Evolutionary conservation across 2,113 vertebrate genomes (phyloP), one percentile per base, ranked within the genome.

Genomic region (Actenoides hombroni): DNA sequence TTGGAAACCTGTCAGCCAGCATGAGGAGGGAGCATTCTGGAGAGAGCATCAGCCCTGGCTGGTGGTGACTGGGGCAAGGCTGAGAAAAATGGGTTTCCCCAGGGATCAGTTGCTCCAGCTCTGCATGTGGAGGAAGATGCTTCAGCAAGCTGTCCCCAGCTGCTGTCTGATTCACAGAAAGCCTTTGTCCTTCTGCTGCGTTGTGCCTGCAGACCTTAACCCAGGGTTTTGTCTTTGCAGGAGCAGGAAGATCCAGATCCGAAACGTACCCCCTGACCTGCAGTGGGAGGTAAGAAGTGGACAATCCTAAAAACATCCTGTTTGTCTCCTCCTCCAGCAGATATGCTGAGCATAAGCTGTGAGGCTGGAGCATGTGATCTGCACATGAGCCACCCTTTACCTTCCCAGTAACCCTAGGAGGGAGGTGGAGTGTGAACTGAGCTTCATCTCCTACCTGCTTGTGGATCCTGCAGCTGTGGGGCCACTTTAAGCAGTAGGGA

Each of bases 201-300:
- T 60, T 8, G 1, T 65, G 33, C 44, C 67, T 57, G 51, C 68
- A 86, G 42, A 56, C 53, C 48, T 24, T 40, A 35, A 92, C 82
- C 31, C 26, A 1, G 88, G 70, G 37, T 93, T 95, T 95, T 97
- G 26, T 97, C 81, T 94, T 97, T 78, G 97, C 98, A 99, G 99
- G 98, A 99, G 99, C 98, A 98, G 99, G 94, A 99, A 99, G 98
- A 99, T 99, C 97, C 99, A 99, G 98, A 99, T 99, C 97, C 98
- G 99, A 97, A 99, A 99, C 97, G 99, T 99, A 95, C 99, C 99
- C 28, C 99, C 99, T 86, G 98, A 99, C 98, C 98, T 99, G 86
- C 99, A 99, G 97, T 99, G 99, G 99, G 99, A 99, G 98, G 99
- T 99, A 98, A 98, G 99, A 90, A 56, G 40, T 1, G 4, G 54